Evolutionary conservation across 2,113 vertebrate genomes (phyloP).

Genomic region (Amblyornis subalaris): DNA sequence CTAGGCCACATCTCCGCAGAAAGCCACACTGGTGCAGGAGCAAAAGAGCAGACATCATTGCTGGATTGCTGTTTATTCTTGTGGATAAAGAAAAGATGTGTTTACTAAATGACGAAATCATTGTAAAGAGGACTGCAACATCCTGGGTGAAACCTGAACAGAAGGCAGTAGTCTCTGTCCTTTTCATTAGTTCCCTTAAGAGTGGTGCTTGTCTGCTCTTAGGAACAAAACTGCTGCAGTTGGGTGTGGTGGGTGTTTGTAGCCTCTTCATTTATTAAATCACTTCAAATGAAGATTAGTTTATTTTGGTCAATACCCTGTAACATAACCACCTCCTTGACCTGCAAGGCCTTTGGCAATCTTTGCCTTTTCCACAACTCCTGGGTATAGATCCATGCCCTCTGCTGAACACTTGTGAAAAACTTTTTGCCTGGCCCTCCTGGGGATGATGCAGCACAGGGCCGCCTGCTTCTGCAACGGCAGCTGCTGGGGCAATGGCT

Average conservation of each 20-base stretch:
- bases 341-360: neutral
- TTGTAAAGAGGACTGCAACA: neutral
- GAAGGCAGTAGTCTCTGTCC: neutral
- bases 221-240: neutral
- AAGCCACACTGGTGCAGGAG: rapidly evolving
- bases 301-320: neutral
- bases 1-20: neutral
- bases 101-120: neutral
- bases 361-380: neutral
- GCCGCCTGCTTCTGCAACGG: neutral
- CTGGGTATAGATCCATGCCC: neutral
- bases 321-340: neutral
- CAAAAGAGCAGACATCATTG: neutral
- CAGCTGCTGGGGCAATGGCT: rapidly evolving
- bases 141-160: neutral
- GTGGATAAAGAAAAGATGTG: rapidly evolving
- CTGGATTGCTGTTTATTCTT: neutral
- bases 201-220: neutral
- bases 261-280: neutral
- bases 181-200: neutral
- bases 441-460: neutral
- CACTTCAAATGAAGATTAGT: neutral
- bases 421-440: neutral
- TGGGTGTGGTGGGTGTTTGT: neutral
- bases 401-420: neutral